Percentiles rank a stretch among this genome's conserved stretches.
These are phyloP conservation scores for Brachyhypopomus gauderio DNA, from an alignment of 2,113 vertebrate species.

Conservation along the genomic window DNA sequence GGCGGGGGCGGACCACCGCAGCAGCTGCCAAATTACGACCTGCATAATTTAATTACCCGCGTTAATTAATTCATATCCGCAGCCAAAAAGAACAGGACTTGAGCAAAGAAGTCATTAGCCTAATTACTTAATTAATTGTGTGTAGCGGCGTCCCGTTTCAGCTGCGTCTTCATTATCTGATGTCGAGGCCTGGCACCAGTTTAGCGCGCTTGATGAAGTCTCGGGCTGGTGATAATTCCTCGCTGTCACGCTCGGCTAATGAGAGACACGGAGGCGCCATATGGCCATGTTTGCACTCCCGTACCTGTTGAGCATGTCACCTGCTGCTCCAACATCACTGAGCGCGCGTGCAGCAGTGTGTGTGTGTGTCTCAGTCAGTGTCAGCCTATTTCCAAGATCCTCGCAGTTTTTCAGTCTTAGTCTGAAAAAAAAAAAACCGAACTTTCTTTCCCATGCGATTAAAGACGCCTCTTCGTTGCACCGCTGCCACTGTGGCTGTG, in stretches of 20 bases:
- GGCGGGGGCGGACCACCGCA: conserved; percentile 43
- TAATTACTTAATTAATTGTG: conserved; percentile 84
- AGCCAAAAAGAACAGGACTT: conserved; percentile 73
- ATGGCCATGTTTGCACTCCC: conserved; percentile 51
- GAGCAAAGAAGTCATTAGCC: conserved; percentile 80
- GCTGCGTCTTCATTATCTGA: conserved; percentile 80
- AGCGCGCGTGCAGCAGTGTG: conserved; percentile 20
- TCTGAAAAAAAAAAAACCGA: not conserved
- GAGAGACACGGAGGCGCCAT: conserved; percentile 54
- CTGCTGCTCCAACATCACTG: conserved; percentile 48
- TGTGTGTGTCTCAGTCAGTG: conserved; percentile 29
- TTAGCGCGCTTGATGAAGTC: conserved; percentile 68
- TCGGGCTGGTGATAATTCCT: conserved; percentile 68
- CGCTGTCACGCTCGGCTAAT: conserved; percentile 60
- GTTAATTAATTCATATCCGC: conserved; percentile 78
- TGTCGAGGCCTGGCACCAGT: conserved; percentile 63
- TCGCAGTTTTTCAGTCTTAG: not conserved
- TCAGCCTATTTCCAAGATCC: conserved; percentile 14
- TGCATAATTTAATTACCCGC: conserved; percentile 81
- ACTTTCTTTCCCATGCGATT: not conserved
- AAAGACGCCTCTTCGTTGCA: not conserved
- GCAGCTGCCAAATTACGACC: conserved; percentile 80
- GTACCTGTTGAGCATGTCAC: conserved; percentile 55
- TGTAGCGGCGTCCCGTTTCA: conserved; percentile 69
- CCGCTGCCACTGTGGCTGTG: not conserved